phyloP scores from a whole-genome alignment of 2,113 vertebrate species.

The Fregetta grallaria region DNA sequence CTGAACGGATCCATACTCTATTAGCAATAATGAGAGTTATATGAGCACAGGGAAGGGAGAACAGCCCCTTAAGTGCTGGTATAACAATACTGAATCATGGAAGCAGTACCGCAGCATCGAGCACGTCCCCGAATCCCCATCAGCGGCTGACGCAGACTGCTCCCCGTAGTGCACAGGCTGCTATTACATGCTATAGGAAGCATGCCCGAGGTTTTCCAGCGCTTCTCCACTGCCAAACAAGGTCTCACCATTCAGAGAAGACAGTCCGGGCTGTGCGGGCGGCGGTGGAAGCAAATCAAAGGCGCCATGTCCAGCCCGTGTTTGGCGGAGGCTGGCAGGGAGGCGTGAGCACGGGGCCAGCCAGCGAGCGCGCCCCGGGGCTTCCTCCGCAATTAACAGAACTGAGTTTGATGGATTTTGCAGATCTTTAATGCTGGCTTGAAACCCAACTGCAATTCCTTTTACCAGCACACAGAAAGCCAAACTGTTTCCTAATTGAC shows the following conservation, averaged over 20 bases:
- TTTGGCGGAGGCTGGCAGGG: neutral
- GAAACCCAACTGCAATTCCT: neutral
- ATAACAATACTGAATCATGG: neutral
- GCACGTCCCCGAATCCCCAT: neutral
- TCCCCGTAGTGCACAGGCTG: neutral
- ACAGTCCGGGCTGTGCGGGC: neutral
- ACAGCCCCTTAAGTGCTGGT: neutral
- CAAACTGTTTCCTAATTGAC: neutral
- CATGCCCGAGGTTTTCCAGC: neutral
- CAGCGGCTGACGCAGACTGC: neutral
- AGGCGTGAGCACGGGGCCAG: neutral
- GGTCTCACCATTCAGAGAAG: neutral
- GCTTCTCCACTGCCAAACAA: neutral
- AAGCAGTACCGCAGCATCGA: neutral
- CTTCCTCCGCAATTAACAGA: neutral
- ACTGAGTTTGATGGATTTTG: neutral
- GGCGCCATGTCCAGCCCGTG: neutral
- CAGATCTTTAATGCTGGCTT: neutral
- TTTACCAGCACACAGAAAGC: neutral
- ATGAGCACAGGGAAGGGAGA: neutral
- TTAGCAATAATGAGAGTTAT: neutral
- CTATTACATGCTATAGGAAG: neutral
- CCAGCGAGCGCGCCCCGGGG: neutral
- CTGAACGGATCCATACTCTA: neutral
- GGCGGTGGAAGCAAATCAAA: neutral